Percentiles rank a stretch among this genome's conserved stretches.
Evolutionary conservation across 2,797 vertebrate genomes (phyloP).

Genomic region (Menidia menidia): DNA sequence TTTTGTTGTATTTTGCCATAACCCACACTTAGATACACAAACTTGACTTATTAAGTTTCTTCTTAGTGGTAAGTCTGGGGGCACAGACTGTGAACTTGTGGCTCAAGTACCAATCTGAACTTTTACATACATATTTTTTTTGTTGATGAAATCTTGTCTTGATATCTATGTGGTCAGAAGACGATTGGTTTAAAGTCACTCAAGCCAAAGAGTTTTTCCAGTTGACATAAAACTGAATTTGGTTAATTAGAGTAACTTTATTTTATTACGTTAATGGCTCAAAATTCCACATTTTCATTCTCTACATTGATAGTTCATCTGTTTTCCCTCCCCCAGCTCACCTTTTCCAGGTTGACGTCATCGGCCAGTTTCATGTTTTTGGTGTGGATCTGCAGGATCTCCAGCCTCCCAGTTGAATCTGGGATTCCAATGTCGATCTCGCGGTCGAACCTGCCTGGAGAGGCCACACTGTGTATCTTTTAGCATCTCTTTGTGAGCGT

Average conservation of each 20-base stretch:
- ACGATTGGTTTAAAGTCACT: too few species aligned
- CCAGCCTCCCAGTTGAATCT: constrained; percentile 92
- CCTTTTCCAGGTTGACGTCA: constrained; percentile 94
- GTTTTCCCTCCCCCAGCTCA: constrained; percentile 49
- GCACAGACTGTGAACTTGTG: too few species aligned
- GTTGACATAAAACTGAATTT: not conserved
- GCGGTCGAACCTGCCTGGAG: constrained; percentile 93
- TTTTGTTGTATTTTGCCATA: too few species aligned
- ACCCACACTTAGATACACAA: too few species aligned
- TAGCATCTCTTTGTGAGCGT: not conserved
- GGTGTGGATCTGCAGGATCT: constrained; percentile 97
- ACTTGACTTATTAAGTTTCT: too few species aligned
- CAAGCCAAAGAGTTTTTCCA: too few species aligned
- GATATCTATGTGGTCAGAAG: too few species aligned
- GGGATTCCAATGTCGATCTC: constrained; percentile 98
- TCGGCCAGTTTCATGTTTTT: constrained; percentile 97
- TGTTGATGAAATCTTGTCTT: too few species aligned
- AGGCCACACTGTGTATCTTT: not conserved
- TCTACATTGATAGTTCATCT: not conserved
- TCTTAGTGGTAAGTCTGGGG: too few species aligned
- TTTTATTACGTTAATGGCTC: not conserved
- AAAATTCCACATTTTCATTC: not conserved
- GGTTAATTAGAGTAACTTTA: rapidly evolving
- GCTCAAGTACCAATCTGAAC: too few species aligned
- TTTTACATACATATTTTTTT: too few species aligned